Percentiles rank a stretch among this genome's conserved stretches.
These are phyloP conservation scores for Pipra filicauda DNA, from an alignment of 2,113 vertebrate genomes.

Conservation along the genomic window DNA sequence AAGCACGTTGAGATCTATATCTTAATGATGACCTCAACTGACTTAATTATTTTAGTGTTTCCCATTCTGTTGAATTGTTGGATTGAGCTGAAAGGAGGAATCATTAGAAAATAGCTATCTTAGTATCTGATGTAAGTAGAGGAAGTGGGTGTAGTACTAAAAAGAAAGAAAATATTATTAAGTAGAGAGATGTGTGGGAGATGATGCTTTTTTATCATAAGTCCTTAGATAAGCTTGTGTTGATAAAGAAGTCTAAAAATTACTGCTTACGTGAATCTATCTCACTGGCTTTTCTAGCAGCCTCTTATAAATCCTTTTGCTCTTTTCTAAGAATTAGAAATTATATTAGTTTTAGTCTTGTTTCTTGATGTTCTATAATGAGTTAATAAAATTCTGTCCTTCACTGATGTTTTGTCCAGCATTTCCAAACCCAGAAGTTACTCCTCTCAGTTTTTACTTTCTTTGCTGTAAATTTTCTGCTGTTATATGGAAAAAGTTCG, in stretches of 20 bases:
- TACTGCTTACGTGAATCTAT: not conserved
- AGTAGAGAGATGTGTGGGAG: not conserved
- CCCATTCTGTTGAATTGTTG: not conserved
- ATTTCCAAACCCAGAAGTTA: not conserved
- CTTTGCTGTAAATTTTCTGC: not conserved
- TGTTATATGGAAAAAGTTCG: not conserved
- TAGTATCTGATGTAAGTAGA: not conserved
- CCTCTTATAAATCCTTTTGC: not conserved
- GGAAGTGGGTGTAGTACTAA: not conserved
- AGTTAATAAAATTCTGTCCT: not conserved
- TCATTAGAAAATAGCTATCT: not conserved
- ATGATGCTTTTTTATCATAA: not conserved
- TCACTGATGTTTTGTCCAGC: not conserved
- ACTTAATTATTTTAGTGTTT: not conserved
- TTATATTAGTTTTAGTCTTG: not conserved
- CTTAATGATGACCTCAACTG: not conserved
- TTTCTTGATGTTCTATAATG: not conserved
- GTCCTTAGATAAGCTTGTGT: not conserved
- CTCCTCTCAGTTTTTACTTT: not conserved
- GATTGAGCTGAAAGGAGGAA: not conserved
- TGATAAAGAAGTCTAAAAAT: not conserved
- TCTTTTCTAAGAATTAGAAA: not conserved
- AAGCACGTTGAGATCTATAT: not conserved
- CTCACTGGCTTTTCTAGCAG: not conserved
- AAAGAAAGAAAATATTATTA: not conserved